These are phyloP conservation scores for Mesorhabditis spiculigera DNA, from an alignment of 2,888 invertebrate genomes.

Conservation along the genomic window DNA sequence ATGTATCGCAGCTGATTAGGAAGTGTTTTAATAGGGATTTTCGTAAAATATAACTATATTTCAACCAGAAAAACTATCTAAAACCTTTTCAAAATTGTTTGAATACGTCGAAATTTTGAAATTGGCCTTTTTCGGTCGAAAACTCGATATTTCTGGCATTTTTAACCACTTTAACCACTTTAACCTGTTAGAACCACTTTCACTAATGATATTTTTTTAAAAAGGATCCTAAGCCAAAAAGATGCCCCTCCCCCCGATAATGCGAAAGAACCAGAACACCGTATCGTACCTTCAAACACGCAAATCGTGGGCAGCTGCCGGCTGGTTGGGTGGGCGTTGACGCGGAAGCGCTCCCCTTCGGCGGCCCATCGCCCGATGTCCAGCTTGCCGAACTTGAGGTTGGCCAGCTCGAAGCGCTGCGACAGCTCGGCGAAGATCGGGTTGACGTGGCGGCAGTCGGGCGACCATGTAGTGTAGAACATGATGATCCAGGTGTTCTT, in stretches of 20 bases:
- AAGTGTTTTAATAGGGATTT: too few relatives aligned
- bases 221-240: constrained; percentile 42
- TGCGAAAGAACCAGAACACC: too few relatives aligned
- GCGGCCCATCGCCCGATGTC: constrained; percentile 89
- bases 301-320: constrained; percentile 88
- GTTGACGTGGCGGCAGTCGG: constrained; percentile 87
- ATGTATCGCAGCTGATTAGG: too few relatives aligned
- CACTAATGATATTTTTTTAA: too few relatives aligned
- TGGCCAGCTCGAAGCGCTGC: constrained; percentile 72
- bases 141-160: too few relatives aligned
- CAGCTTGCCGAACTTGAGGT: constrained; percentile 90
- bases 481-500: constrained; percentile 59
- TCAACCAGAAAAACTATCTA: too few relatives aligned
- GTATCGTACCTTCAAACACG: constrained; percentile 68
- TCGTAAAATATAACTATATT: too few relatives aligned
- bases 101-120: too few relatives aligned
- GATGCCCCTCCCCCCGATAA: constrained; percentile 34
- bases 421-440: constrained; percentile 78
- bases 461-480: constrained; percentile 95
- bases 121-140: too few relatives aligned
- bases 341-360: constrained; percentile 69
- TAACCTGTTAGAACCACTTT: too few relatives aligned
- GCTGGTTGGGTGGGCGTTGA: constrained; percentile 84
- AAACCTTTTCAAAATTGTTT: too few relatives aligned
- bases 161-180: too few relatives aligned